Evolutionary conservation across 1,140 invertebrate genomes (phyloP), one percentile per base, ranked within the genome.

Genomic region (Drosophila chauvacae): DNA sequence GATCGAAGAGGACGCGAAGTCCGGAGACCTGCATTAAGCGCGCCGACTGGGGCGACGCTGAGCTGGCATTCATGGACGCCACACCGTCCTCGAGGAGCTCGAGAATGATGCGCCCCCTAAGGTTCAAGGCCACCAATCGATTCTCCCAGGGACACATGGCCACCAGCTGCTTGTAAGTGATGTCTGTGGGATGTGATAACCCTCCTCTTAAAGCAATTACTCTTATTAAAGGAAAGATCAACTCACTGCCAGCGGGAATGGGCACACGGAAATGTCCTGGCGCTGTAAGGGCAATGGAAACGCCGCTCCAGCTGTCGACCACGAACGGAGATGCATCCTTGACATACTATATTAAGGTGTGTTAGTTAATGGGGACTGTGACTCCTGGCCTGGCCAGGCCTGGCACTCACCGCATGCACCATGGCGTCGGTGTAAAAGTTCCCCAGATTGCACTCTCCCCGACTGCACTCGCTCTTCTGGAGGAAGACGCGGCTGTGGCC

Each of bases 361-460:
- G 55, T 44, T 59, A 23, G 26, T 30, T 30, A 33, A 4, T n/a
- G 6, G 20, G 9, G 20, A 20, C 3, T 7, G 39, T 23, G 6
- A 42, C 2, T 18, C 2, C 16, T 35, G 10, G 0, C 39, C n/a
- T 14, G 10, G 4, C 44, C 16, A 28, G 10, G 0, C 39, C n/a
- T 14, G 10, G 4, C 44, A 80, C 79, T 59, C 26, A 92, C 94
- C 28, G 83, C 81, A 90, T 96, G 90, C 23, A 96, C 93, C 92
- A 96, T 95, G 2, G 96, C 95, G 72, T 97, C 96, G 2, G 96
- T 95, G 26, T 96, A 94, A 4, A 97, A 93, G 86, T 95, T 96
- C 11, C 96, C 96, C 45, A 97, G 88, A 72, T 96, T 97, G 86
- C 96, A 97, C 91, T 97, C 96, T 0, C 84, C 90, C 23, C 90